These are phyloP conservation scores for Buathra laborator DNA, from an alignment of 2,888 invertebrate genomes.

Conservation along the genomic window DNA sequence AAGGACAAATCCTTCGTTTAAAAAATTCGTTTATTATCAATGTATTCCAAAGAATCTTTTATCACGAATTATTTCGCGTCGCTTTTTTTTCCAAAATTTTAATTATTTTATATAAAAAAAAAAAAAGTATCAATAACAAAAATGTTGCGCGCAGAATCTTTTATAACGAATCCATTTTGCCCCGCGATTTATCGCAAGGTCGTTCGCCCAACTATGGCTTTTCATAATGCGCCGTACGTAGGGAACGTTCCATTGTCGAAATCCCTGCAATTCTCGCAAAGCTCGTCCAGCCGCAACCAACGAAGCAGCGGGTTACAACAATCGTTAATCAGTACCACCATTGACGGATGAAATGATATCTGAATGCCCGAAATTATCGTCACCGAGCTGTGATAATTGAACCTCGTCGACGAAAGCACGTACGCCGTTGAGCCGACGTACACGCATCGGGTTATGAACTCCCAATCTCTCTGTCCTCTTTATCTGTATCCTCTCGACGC, in stretches of 20 bases:
- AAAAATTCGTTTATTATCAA: too few relatives aligned
- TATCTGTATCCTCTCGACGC: not conserved
- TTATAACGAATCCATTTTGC: not conserved
- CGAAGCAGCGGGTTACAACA: conserved; percentile 72
- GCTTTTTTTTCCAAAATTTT: too few relatives aligned
- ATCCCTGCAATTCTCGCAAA: conserved; percentile 30
- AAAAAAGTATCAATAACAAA: too few relatives aligned
- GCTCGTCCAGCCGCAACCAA: conserved; percentile 35
- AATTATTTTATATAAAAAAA: not conserved
- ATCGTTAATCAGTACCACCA: conserved; percentile 79
- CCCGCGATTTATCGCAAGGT: not conserved
- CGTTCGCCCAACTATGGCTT: not conserved
- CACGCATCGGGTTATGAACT: conserved; percentile 47
- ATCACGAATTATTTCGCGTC: too few relatives aligned
- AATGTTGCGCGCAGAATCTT: not conserved
- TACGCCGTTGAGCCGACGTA: conserved; percentile 13
- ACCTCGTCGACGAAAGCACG: conserved; percentile 68
- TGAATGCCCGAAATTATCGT: conserved; percentile 80
- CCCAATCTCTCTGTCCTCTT: conserved; percentile 24
- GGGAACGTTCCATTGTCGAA: conserved; percentile 29
- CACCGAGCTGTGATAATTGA: conserved; percentile 80
- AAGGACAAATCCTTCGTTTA: too few relatives aligned
- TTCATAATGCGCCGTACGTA: conserved; percentile 10
- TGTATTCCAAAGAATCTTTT: too few relatives aligned
- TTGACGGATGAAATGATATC: conserved; percentile 81